Conservation (phyloP, 2,113 vertebrate species). For the Sturnus vulgaris region DNA sequence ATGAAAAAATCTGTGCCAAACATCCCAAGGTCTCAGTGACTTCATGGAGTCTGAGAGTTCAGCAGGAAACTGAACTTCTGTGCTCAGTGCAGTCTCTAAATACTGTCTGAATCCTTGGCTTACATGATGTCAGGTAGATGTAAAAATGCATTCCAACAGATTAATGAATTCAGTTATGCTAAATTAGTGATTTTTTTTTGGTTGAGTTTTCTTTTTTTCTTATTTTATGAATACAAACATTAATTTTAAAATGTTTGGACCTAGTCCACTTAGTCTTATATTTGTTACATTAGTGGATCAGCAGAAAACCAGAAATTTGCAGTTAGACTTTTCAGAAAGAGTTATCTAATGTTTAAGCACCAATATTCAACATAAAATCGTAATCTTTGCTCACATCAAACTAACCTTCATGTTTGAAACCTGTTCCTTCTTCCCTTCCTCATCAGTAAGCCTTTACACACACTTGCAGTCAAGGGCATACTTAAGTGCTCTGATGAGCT, state of each 20-base stretch:
- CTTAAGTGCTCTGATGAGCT: slow-evolving; percentile 23
- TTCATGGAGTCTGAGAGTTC: not conserved
- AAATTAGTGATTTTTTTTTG: not conserved
- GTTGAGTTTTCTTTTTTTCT: not conserved
- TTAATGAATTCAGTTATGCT: not conserved
- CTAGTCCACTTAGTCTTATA: not conserved
- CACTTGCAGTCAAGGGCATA: not conserved
- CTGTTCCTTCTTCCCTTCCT: not conserved
- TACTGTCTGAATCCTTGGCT: not conserved
- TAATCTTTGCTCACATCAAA: not conserved
- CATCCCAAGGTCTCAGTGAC: not conserved
- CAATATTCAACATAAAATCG: not conserved
- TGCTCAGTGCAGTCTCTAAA: not conserved
- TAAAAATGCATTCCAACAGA: not conserved
- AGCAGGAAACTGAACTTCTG: not conserved
- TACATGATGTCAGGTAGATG: not conserved
- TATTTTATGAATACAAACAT: not conserved
- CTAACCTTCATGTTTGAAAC: not conserved
- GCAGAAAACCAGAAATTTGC: not conserved
- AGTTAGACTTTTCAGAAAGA: not conserved
- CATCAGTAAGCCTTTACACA: not conserved
- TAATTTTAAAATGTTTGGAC: not conserved
- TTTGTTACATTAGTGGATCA: not conserved
- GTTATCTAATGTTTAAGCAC: not conserved
- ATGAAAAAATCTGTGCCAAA: not conserved